Evolutionary conservation across 2,888 invertebrate species (phyloP), one percentile per base, ranked within the genome.

Genomic region (Trichacis sp.): DNA sequence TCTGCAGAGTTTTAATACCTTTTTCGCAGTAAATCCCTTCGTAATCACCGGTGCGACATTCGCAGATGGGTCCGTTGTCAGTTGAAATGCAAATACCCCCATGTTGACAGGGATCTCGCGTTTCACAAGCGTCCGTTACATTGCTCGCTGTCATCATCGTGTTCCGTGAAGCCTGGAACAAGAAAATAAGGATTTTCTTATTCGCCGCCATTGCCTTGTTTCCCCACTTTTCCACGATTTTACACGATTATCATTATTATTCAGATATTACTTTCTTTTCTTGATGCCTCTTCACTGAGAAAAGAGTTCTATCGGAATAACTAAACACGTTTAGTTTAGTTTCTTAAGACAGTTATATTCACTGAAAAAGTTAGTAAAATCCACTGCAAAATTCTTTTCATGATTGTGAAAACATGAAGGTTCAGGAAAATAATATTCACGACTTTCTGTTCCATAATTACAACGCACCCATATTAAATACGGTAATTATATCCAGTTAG

Each of bases 81-180:
- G 96, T 96, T 74, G 95, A 95, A 86, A 97, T 95, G 87, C 98
- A 98, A 74, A 95, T 93, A 12, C 97, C 98, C 2, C 94, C 95
- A 79, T 98, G 95, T 82, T 94, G 93, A 85, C 98, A 98, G 0
- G 96, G 97, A 85, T 96, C 95, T 54, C 93, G 90, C 0, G 93
- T 89, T 84, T 94, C 94, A 78, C 95, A 95, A 1, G 93, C 93
- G 81, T 94, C 95, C 61, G 92, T 93, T 79, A 91, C 91, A 84
- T 92, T 93, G 61, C 58, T 62, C 64, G 62, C 66, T 68, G 88
- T 89, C 38, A 75, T 66, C 69, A 78, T 77, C 74, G 73, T 74
- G 68, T 77, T 80, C 74, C 84, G 83, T 72, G 86, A 82, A 63
- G 86, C 86, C 86, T 87, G 84, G 48, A 80, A 82, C 69, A 75